Conservation (phyloP, 2,888 invertebrate species). For the Clepsis dumicolana region DNA sequence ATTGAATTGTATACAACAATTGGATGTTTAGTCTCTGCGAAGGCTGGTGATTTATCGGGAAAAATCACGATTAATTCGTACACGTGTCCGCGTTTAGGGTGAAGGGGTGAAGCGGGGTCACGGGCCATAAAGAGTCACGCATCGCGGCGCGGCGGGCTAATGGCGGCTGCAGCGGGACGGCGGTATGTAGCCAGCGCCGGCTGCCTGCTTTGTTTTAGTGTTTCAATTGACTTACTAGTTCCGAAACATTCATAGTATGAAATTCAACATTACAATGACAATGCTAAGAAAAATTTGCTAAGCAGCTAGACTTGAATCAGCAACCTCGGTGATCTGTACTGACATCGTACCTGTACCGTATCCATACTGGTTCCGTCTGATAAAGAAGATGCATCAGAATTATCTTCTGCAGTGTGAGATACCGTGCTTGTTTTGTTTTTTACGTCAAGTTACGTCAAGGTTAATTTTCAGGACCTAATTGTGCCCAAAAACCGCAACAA, state of each 20-base stretch:
- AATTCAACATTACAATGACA: too few species aligned
- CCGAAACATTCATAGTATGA: too few species aligned
- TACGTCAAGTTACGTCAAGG: neutral
- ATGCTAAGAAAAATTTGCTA: too few species aligned
- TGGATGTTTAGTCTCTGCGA: constrained; percentile 60
- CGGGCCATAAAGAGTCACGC: constrained; percentile 71
- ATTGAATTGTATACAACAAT: constrained; percentile 67
- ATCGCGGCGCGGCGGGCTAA: constrained; percentile 71
- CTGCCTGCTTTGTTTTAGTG: constrained; percentile 5
- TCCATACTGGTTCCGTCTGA: constrained; percentile 1
- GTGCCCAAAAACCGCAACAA: neutral
- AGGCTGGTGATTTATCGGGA: constrained; percentile 61
- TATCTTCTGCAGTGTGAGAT: neutral
- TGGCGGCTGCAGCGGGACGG: constrained; percentile 56
- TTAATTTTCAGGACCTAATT: neutral
- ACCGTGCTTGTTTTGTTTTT: neutral
- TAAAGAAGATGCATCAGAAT: neutral
- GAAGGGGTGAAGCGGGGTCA: constrained; percentile 69
- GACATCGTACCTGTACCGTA: too few species aligned
- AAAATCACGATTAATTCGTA: constrained; percentile 80
- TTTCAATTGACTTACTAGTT: neutral
- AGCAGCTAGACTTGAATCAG: too few species aligned
- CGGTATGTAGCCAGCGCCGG: constrained; percentile 13
- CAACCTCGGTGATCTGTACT: too few species aligned
- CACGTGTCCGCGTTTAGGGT: constrained; percentile 82